Conservation (phyloP, 2,113 vertebrate species). For the Meles meles region DNA sequence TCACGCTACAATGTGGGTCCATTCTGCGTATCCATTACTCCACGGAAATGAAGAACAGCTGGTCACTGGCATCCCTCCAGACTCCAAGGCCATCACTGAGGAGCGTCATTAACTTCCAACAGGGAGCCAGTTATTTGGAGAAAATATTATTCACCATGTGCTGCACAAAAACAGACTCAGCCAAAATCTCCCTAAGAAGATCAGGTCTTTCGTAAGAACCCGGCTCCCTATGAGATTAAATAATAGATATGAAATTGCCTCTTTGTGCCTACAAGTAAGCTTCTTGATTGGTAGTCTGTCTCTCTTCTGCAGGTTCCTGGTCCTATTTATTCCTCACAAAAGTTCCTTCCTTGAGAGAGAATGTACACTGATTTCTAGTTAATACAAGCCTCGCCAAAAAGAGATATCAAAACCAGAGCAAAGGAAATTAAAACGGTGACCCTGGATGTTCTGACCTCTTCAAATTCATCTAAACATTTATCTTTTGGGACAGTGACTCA, state of each 20-base stretch:
- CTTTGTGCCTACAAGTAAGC: not conserved
- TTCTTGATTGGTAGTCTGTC: not conserved
- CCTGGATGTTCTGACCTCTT: not conserved
- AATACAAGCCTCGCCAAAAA: not conserved
- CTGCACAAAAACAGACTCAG: not conserved
- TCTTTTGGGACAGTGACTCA: not conserved
- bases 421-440: not conserved
- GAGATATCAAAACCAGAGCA: not conserved
- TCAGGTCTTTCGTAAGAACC: not conserved
- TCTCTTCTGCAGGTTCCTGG: not conserved
- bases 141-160: not conserved
- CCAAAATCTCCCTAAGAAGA: slow-evolving; percentile 29
- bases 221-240: not conserved
- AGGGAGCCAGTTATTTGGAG: not conserved
- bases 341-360: not conserved
- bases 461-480: not conserved
- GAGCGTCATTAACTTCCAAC: not conserved
- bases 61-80: not conserved
- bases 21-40: not conserved
- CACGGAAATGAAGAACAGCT: not conserved
- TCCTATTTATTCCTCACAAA: not conserved
- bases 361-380: not conserved
- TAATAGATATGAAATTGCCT: not conserved
- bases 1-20: not conserved
- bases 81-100: not conserved